These are phyloP conservation scores for Coracopsis vasa DNA, from an alignment of 2,113 vertebrate genomes.

Conservation along the genomic window DNA sequence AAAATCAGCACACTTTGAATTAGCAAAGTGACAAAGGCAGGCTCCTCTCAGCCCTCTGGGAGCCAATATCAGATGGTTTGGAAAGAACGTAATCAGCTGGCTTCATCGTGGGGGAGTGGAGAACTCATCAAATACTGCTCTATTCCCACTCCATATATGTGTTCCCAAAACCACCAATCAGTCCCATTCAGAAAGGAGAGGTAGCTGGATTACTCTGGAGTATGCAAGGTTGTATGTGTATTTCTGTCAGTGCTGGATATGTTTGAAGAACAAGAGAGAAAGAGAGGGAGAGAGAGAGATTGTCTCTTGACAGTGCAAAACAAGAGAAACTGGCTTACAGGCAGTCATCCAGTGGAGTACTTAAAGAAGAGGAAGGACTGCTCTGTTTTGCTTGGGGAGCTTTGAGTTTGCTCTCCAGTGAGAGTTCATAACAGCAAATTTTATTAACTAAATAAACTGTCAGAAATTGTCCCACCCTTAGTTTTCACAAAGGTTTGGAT, in stretches of 20 bases:
- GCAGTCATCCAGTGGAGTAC: neutral
- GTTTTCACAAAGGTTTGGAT: neutral
- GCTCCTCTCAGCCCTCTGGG: neutral
- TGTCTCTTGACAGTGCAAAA: neutral
- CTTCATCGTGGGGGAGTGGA: neutral
- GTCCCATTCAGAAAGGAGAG: neutral
- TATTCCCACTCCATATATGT: neutral
- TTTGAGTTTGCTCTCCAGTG: neutral
- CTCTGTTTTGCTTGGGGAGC: neutral
- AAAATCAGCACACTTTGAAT: slow-evolving; percentile 29
- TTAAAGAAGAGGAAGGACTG: neutral
- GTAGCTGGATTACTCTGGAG: neutral
- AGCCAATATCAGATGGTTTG: neutral
- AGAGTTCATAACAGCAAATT: neutral
- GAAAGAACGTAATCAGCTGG: neutral
- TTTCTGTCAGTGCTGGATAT: neutral
- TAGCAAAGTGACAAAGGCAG: slow-evolving; percentile 1
- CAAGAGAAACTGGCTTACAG: neutral
- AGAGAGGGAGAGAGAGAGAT: neutral
- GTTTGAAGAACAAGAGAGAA: neutral
- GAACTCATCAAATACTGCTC: neutral
- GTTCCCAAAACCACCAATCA: neutral
- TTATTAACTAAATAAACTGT: neutral
- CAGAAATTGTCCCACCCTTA: neutral
- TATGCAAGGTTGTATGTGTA: neutral